Evolutionary conservation across 2,888 invertebrate genomes (phyloP), one percentile per base, ranked within the genome.

Genomic region (Flexamia atlantica): DNA sequence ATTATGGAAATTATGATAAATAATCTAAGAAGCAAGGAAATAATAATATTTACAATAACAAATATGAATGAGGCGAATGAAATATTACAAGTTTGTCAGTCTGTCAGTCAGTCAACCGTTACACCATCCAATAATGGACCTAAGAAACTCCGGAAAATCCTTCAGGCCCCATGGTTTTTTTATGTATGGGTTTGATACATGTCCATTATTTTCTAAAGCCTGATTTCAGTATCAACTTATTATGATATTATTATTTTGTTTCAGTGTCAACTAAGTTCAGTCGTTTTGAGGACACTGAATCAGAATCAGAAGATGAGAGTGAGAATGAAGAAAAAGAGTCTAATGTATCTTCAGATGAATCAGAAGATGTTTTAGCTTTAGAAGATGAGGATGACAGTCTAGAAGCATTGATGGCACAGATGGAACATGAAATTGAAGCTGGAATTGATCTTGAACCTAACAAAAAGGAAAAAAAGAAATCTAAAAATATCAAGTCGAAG

Each of bases 281-380:
- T 23, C 76, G 80, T 28, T 79, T 70, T 80, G 80, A 83, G 36
- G 83, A 79, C 36, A 46, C 80, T 23, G 36, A 79, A 50, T 83
- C 82, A 28, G 82, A 83, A 83, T 83, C 82, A 20, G 82, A 83
- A 57, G 82, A 83, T 25, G 82, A 83, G n/a, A 83, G 82, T 74
- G 82, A 74, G 3, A 72, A 42, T 25, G 82, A 83, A 28, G 42
- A 83, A 20, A 83, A 83, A 60, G 74, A 57, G 25, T 74, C 57
- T 9, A 20, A 81, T 10, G 36, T 53, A 9, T 83, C 82, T 10
- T 72, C 72, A 17, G 82, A 83, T 70, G 82, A 83, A 12, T 74
- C 72, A 14, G 82, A 83, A 72, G 82, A 74, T 57, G 72, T 53
- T 32, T 57, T 83, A 25, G 74, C 74, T 7, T 40, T 83, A 32